Base-by-base conservation (phyloP, 2,888 invertebrate genomes). In the Conomelus anceps region DNA sequence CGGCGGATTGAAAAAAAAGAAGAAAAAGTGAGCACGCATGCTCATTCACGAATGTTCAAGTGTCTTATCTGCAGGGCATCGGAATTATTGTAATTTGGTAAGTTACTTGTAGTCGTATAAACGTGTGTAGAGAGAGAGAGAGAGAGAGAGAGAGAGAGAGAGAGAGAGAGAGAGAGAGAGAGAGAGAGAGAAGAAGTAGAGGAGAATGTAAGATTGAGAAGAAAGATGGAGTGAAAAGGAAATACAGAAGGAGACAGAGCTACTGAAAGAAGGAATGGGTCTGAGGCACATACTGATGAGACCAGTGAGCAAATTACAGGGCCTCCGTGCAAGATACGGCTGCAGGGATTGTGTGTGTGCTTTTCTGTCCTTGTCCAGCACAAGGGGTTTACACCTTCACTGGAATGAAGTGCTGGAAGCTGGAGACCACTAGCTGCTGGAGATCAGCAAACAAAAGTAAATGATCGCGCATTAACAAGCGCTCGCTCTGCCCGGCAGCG, bases 381-480 rank as follows among this genome's bases (percentile, higher is more conserved):
- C 63, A 63, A 63, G 63, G 63, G n/a, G 63, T n/a, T 63, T 7
- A 63, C n/a, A 63, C n/a, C 63, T 63, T n/a, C 6, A 63, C 86
- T 24, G 23, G 86, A 86, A 22, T 24, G 29, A 24, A 24, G 86
- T 24, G 29, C 24, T 24, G 86, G 24, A 86, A 26, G 86, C 86
- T 86, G 23, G 29, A 4, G n/a, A 6, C 22, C 63, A 26, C 23
- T 85, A 85, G 86, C 86, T 86, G 86, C 86, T 86, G 86, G 86
- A 24, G 86, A 86, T 86, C 86, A 26, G 24, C 86, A 86, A 86
- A 86, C 86, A 86, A 86, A 86, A 24, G 86, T 86, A 86, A 86
- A 86, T 86, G 86, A 86, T 86, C 86, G 86, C 24, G 86, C 86
- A 86, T 86, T 86, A 23, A 24, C 24, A 24, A 24, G 29, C 26